Percentiles rank a stretch among this genome's conserved stretches.
phyloP scores from a whole-genome alignment of 2,113 vertebrate genomes.

The Numenius arquata region DNA sequence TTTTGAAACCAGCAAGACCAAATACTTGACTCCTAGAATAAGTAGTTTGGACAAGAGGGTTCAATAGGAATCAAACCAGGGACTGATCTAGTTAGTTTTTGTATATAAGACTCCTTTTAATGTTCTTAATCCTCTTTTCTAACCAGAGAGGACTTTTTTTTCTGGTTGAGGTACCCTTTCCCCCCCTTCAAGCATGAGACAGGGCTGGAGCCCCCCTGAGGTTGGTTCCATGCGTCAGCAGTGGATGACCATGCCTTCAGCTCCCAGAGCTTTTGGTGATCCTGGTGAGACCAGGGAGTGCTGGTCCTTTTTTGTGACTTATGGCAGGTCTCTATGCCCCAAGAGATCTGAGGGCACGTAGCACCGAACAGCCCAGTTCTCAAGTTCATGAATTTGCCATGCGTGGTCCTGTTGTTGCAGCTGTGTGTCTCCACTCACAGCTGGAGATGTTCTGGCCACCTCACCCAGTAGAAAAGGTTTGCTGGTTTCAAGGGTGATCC shows the following conservation, averaged over 20 bases:
- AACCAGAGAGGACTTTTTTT: not conserved
- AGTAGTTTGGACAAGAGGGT: not conserved
- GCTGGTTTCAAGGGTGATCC: not conserved
- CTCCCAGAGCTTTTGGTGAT: not conserved
- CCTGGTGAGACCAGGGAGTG: not conserved
- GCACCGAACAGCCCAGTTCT: not conserved
- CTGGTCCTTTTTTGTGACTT: not conserved
- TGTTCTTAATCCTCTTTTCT: not conserved
- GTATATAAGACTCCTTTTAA: not conserved
- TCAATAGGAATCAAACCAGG: not conserved
- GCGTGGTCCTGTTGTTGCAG: not conserved
- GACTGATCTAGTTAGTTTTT: not conserved
- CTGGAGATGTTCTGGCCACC: not conserved
- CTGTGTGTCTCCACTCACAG: not conserved
- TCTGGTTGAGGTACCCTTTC: not conserved
- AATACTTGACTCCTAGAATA: not conserved
- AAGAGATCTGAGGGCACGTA: not conserved
- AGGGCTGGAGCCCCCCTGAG: not conserved
- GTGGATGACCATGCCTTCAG: not conserved
- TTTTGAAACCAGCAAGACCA: not conserved
- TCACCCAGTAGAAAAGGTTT: not conserved
- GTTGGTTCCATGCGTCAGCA: not conserved
- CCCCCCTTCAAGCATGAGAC: not conserved
- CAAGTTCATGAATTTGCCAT: not conserved
- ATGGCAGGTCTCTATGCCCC: not conserved